Conservation (phyloP, 2,888 invertebrate species). For the Xestoiulus laeticollis region DNA sequence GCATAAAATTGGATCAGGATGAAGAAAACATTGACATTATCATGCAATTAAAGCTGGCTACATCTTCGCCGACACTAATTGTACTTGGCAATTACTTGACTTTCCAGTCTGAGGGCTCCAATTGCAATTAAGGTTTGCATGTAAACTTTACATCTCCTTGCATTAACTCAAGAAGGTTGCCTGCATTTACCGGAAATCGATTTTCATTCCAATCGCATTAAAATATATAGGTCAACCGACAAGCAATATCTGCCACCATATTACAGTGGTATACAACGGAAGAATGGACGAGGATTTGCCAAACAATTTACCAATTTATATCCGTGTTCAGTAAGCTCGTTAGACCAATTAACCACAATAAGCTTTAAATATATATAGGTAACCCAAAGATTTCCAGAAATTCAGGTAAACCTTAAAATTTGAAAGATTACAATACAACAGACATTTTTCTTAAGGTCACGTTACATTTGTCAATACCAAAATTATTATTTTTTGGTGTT, state of each 20-base stretch:
- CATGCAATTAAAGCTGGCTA: conserved; percentile 56
- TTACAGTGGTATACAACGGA: not conserved
- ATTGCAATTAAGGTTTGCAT: conserved; percentile 48
- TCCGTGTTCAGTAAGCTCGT: too few relatives aligned
- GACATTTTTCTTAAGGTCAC: too few relatives aligned
- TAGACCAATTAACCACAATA: too few relatives aligned
- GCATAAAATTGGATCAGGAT: conserved; percentile 55
- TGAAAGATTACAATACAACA: too few relatives aligned
- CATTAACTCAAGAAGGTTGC: conserved; percentile 24
- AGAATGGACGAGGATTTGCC: too few relatives aligned
- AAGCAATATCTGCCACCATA: not conserved
- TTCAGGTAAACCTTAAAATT: too few relatives aligned
- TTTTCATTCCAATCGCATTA: conserved; percentile 37
- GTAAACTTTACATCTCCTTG: conserved; percentile 32
- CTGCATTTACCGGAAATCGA: conserved; percentile 41
- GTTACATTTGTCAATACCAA: too few relatives aligned
- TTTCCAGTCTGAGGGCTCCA: conserved; percentile 45
- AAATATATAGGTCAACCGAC: conserved; percentile 23
- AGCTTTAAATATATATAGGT: too few relatives aligned
- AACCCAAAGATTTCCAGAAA: too few relatives aligned
- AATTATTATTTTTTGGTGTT: too few relatives aligned
- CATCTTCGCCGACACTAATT: conserved; percentile 55
- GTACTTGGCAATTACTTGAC: conserved; percentile 55
- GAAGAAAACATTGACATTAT: conserved; percentile 53
- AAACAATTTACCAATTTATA: too few relatives aligned